Percentiles rank a stretch among this genome's conserved stretches.
Evolutionary conservation across 2,113 vertebrate genomes (phyloP).

Genomic region (Lucifuga dentata): DNA sequence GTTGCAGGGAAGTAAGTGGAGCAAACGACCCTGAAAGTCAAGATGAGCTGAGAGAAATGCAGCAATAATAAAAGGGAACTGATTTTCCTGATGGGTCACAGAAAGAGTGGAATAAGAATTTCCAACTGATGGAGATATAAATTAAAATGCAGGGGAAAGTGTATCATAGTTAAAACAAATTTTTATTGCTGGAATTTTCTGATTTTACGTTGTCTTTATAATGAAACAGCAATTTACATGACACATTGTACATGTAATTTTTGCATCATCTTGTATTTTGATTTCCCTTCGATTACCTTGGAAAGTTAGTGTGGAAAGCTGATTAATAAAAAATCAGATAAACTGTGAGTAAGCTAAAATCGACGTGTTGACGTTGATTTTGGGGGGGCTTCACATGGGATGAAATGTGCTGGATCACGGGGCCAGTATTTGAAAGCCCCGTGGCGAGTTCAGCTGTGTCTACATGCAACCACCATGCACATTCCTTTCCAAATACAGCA

Average conservation of each 20-base stretch:
- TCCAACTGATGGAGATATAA: too few relatives aligned
- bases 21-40: constrained; percentile 37
- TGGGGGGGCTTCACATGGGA: constrained; percentile 12
- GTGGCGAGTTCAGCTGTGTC: constrained; percentile 75
- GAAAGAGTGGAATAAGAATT: too few relatives aligned
- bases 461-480: constrained; percentile 68
- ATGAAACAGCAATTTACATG: too few relatives aligned
- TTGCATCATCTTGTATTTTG: background rate
- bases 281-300: background rate
- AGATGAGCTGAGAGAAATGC: background rate
- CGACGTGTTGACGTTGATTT: background rate
- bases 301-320: background rate
- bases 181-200: too few relatives aligned
- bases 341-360: background rate
- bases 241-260: background rate
- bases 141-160: too few relatives aligned
- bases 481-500: constrained; percentile 87
- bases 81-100: too few relatives aligned
- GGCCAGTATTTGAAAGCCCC: constrained; percentile 64
- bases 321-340: background rate
- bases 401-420: constrained; percentile 77
- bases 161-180: too few relatives aligned
- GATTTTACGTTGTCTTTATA: too few relatives aligned
- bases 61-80: background rate
- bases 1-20: constrained; percentile 30